Conservation (phyloP, 2,888 invertebrate species). For the Amiota minor region DNA sequence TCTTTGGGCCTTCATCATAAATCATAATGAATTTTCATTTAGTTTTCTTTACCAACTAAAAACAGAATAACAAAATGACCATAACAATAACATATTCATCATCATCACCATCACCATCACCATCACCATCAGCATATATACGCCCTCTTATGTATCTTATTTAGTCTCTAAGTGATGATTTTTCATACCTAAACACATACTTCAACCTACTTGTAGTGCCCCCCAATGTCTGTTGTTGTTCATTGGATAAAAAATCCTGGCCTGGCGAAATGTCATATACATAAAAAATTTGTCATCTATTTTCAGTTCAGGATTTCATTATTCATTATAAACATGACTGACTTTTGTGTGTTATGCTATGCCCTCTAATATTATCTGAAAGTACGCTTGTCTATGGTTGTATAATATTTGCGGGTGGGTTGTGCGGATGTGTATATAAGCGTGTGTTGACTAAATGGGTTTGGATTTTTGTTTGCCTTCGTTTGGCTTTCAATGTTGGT, state of each 20-base stretch:
- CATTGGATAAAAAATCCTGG: background rate
- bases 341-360: background rate
- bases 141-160: background rate
- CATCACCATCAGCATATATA: background rate
- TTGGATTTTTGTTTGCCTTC: background rate
- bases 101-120: slow-evolving; percentile 34
- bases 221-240: background rate
- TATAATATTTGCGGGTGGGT: background rate
- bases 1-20: slow-evolving; percentile 45
- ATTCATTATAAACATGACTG: slow-evolving; percentile 1
- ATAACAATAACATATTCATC: slow-evolving; percentile 56
- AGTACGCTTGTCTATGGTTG: background rate
- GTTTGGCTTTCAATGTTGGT: background rate
- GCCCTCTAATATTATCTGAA: too few species aligned
- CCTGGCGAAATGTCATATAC: slow-evolving; percentile 24
- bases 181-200: background rate
- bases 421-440: background rate
- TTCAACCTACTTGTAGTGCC: background rate
- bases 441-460: slow-evolving; percentile 2
- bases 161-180: too few species aligned
- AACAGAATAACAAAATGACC: slow-evolving; percentile 39
- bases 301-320: slow-evolving; percentile 11
- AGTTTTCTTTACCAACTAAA: slow-evolving; percentile 45
- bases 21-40: slow-evolving; percentile 58
- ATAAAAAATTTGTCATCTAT: slow-evolving; percentile 21